Conservation (phyloP, 2,888 invertebrate genomes). For the Ectobius pallidus region DNA sequence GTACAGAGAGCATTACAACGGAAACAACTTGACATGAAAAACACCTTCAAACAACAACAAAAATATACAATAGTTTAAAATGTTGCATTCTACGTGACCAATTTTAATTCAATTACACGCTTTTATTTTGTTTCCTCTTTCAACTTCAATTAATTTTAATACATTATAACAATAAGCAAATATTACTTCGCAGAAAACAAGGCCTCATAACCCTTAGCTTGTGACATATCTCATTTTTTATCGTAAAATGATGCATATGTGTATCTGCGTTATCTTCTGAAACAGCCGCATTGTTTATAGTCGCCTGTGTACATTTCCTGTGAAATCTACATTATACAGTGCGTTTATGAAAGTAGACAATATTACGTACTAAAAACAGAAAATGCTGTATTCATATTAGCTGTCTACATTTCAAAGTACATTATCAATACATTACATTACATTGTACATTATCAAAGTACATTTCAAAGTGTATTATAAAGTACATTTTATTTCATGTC, state of each 20-base stretch:
- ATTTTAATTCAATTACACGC: slow-evolving; percentile 1
- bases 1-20: not conserved
- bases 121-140: not conserved
- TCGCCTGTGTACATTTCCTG: too few species aligned
- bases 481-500: too few species aligned
- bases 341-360: too few species aligned
- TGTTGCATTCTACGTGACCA: not conserved
- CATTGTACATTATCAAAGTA: too few species aligned
- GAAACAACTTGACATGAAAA: not conserved
- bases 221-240: slow-evolving; percentile 7
- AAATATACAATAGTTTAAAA: not conserved
- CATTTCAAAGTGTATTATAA: too few species aligned
- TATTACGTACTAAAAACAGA: too few species aligned
- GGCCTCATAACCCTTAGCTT: not conserved
- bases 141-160: slow-evolving; percentile 16
- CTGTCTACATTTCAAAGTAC: too few species aligned
- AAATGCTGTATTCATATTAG: too few species aligned
- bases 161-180: not conserved
- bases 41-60: slow-evolving; percentile 1
- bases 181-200: not conserved
- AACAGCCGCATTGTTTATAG: slow-evolving; percentile 19
- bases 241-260: not conserved
- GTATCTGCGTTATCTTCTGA: slow-evolving; percentile 2
- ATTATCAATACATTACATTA: too few species aligned
- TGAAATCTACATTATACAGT: too few species aligned